Conservation (phyloP, 2,797 vertebrate genomes). For the Diglossa cyanea region DNA sequence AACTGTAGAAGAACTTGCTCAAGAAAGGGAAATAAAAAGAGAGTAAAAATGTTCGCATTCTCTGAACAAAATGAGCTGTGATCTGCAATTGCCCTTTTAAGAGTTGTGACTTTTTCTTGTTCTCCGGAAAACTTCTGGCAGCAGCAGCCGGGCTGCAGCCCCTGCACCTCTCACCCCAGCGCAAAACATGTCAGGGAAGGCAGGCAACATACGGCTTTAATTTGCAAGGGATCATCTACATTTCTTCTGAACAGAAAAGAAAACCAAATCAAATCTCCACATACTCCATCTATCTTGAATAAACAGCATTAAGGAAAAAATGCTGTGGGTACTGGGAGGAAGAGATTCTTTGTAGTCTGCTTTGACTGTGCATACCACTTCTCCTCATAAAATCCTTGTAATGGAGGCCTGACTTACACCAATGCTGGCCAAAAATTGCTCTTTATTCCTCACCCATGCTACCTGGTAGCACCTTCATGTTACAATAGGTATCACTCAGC, state of each 20-base stretch:
- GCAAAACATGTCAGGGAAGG: slow-evolving; percentile 34
- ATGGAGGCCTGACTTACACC: not conserved
- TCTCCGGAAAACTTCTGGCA: slow-evolving; percentile 54
- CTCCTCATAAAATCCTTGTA: not conserved
- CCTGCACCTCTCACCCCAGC: slow-evolving; percentile 24
- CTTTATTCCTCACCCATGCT: not conserved
- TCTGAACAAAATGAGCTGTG: slow-evolving; percentile 55
- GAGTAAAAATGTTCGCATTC: not conserved
- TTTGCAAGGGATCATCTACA: slow-evolving; percentile 70
- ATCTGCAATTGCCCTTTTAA: slow-evolving; percentile 62
- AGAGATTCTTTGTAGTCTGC: slow-evolving; percentile 7
- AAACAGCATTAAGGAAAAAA: slow-evolving; percentile 33
- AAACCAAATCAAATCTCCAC: slow-evolving; percentile 38
- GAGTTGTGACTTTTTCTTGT: slow-evolving; percentile 42
- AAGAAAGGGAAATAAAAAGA: slow-evolving; percentile 50
- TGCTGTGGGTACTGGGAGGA: slow-evolving; percentile 8
- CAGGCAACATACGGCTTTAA: slow-evolving; percentile 64
- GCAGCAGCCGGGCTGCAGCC: slow-evolving; percentile 43
- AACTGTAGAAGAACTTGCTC: slow-evolving; percentile 36
- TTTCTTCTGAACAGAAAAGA: slow-evolving; percentile 60
- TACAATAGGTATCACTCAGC: slow-evolving; percentile 1
- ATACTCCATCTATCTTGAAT: slow-evolving; percentile 60
- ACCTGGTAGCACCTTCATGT: not conserved
- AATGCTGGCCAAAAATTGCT: not conserved
- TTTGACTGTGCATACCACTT: not conserved